Evolutionary conservation across 2,888 invertebrate genomes (phyloP), one percentile per base, ranked within the genome.

Genomic region (Euclidia mi): DNA sequence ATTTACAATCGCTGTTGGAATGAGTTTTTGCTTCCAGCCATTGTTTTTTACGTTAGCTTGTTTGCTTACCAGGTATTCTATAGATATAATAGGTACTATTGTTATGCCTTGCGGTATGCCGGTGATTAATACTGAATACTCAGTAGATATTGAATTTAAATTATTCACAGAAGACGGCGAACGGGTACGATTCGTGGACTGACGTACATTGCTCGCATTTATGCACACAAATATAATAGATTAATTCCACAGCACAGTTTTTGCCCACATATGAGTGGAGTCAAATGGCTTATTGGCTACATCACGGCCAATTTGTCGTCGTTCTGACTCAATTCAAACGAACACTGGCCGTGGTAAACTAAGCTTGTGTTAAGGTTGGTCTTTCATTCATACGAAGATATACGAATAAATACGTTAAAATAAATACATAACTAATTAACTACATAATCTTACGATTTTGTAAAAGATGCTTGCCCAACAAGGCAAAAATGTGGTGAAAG

Each of bases 281-380:
- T 63, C 59, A 47, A 50, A 49, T 57, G 53, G 55, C 43, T 47
- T 48, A 65, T 61, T 65, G 62, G 50, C 50, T 35, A 41, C 42
- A 56, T 55, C 56, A 61, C 41, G 48, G 55, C 40, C 59, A 66
- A 70, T 74, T 78, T 65, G 61, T 35, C 50, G 44, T 55, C 56
- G 64, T 59, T 69, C 48, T 48, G 56, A 56, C 52, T 63, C 35
- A 58, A 61, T 68, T 73, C 35, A 45, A 59, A 38, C 28, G 38
- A 64, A 62, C 50, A 56, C 41, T 42, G 12, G 32, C 44, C 6
- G 37, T 48, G 51, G 59, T 47, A 47, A 50, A 62, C 45, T 42
- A 25, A 51, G 31, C 38, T 32, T 45, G 25, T 51, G 44, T 10
- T 32, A 12, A 38, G 25, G n/a, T 44, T 38, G 7, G 11, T 17